These are phyloP conservation scores for Periplaneta americana DNA, from an alignment of 1,140 invertebrate species.

Conservation along the genomic window DNA sequence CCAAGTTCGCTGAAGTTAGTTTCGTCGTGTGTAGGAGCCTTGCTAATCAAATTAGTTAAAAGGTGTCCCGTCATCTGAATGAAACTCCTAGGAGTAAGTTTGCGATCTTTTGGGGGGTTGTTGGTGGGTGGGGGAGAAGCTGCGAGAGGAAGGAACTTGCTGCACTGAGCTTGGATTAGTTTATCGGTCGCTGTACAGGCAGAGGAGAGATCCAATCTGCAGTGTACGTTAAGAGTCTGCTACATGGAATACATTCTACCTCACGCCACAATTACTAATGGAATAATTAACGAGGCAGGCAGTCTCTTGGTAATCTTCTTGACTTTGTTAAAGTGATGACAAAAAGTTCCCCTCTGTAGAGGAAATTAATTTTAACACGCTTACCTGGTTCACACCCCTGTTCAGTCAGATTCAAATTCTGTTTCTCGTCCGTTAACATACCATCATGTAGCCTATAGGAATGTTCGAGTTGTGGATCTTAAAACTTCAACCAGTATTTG, in stretches of 20 bases:
- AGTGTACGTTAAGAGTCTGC: neutral
- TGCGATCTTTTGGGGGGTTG: too few relatives aligned
- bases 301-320: too few relatives aligned
- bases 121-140: neutral
- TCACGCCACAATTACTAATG: neutral
- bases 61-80: neutral
- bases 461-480: too few relatives aligned
- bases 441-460: neutral
- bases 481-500: too few relatives aligned
- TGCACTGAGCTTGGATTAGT: neutral
- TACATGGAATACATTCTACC: neutral
- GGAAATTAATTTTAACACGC: too few relatives aligned
- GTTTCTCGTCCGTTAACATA: neutral
- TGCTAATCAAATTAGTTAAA: slow-evolving; percentile 6
- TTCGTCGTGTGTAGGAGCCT: neutral
- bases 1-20: neutral
- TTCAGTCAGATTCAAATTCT: neutral
- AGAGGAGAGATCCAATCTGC: neutral
- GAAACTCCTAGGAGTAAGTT: slow-evolving; percentile 3
- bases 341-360: too few relatives aligned
- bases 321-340: too few relatives aligned
- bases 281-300: neutral
- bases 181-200: neutral
- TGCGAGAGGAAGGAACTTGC: neutral
- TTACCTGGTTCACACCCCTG: too few relatives aligned